These are phyloP conservation scores for Drosophila niveifrons DNA, from an alignment of 2,888 invertebrate genomes.

Conservation along the genomic window DNA sequence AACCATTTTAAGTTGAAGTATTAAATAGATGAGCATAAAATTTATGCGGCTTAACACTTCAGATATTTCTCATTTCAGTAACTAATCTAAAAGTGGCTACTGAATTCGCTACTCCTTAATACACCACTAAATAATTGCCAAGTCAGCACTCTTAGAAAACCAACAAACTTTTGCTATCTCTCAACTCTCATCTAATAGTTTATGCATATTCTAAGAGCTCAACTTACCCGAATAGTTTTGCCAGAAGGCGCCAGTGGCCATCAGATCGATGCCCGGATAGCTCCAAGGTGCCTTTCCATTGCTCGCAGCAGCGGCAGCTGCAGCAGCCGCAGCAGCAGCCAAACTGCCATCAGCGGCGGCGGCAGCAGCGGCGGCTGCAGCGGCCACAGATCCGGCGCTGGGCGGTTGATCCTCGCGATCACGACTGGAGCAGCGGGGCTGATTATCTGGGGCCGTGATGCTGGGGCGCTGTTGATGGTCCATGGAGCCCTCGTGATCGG, in stretches of 20 bases:
- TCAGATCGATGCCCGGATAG: slow-evolving; percentile 91
- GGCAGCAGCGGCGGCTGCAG: slow-evolving; percentile 79
- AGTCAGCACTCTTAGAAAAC: too few species aligned
- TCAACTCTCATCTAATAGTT: too few species aligned
- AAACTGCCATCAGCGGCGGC: slow-evolving; percentile 79
- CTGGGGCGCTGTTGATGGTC: slow-evolving; percentile 57
- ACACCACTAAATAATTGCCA: too few species aligned
- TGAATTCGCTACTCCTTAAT: too few species aligned
- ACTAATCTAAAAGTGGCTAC: too few species aligned
- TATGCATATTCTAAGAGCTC: background rate
- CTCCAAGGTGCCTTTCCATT: slow-evolving; percentile 88
- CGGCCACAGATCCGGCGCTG: slow-evolving; percentile 76
- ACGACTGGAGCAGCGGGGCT: slow-evolving; percentile 73
- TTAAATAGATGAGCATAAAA: too few species aligned
- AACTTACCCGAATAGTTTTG: slow-evolving; percentile 95
- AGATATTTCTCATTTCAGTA: too few species aligned
- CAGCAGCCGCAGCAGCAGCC: slow-evolving; percentile 81
- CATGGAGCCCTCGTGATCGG: slow-evolving; percentile 82
- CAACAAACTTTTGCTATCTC: too few species aligned
- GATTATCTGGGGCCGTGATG: slow-evolving; percentile 54
- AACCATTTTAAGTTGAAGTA: too few species aligned
- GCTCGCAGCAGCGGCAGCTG: slow-evolving; percentile 82
- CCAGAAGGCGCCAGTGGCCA: slow-evolving; percentile 95
- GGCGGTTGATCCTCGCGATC: slow-evolving; percentile 84
- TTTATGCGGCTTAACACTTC: too few species aligned